Evolutionary conservation across 2,797 vertebrate genomes (phyloP), one percentile per base, ranked within the genome.

Genomic region (Enteromius afrohamiltoni): DNA sequence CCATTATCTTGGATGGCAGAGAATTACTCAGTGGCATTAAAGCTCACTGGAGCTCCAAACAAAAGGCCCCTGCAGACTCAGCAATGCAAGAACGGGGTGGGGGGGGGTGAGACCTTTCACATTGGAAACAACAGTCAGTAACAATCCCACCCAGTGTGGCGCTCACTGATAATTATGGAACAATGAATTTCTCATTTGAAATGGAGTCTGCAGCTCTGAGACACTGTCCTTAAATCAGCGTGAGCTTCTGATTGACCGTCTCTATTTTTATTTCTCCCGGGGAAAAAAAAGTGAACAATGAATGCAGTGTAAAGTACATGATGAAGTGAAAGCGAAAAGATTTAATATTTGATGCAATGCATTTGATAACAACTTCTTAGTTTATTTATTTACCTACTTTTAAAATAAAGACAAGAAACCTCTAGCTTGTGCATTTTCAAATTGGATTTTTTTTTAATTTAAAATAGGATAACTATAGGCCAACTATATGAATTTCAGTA

Each of bases 1-100:
- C 91, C 86, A 87, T 92, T 93, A 90, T 91, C 79, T 89, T 70
- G 84, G 90, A 92, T 88, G 90, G 85, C 89, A 93, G 79, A 89
- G 81, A 83, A 88, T 92, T 90, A 82, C 85, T 89, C 86, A 87
- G 55, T 88, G 90, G 89, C 91, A 86, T 86, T 75, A 88, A 89
- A 88, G 87, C 82, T 90, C 84, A 84, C 69, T 84, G 85, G 84
- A 86, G 85, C 83, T 69, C 45, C 64, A 80, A 86, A 92, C 86
- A 90, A 91, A 87, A 84, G 84, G 88, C 85, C 86, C 80, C 70
- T 89, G 82, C 87, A 87, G 79, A 91, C 89, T 91, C 91, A 89
- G 90, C 82, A 86, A 76, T 37, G 74, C 80, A 76, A 62, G 26
- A 68, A 82, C 13, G 3, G 31, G 70, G 73, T n/a, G 71, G 81